Evolutionary conservation across 2,797 vertebrate genomes (phyloP).

Genomic region (Synaphobranchus kaupii): DNA sequence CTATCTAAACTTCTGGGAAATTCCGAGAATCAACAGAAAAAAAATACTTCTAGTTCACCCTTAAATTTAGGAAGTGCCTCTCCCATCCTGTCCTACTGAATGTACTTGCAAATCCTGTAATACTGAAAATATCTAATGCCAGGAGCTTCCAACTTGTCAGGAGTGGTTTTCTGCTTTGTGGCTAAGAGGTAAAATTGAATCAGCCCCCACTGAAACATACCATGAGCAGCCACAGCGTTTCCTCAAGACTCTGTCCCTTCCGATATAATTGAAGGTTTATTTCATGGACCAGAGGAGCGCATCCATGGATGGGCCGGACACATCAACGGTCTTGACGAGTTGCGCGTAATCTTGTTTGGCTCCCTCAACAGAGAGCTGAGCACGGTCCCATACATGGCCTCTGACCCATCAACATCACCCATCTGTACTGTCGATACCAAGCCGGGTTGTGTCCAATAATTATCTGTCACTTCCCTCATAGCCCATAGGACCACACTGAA

Average conservation of each 20-base stretch:
- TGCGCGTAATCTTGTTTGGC: not conserved
- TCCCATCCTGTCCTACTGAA: not conserved
- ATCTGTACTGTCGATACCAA: not conserved
- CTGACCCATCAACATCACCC: not conserved
- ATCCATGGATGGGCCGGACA: not conserved
- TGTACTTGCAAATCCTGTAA: not conserved
- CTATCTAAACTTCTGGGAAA: slow-evolving; percentile 8
- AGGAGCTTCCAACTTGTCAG: not conserved
- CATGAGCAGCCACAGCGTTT: not conserved
- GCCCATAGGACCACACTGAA: not conserved
- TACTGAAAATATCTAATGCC: not conserved
- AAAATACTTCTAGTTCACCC: not conserved
- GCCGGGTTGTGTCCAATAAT: not conserved
- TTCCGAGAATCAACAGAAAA: not conserved
- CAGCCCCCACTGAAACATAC: not conserved
- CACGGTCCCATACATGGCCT: not conserved
- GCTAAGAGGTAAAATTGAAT: not conserved
- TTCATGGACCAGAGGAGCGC: slow-evolving; percentile 5
- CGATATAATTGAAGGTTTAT: slow-evolving; percentile 8
- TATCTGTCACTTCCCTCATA: not conserved
- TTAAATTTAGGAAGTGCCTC: not conserved
- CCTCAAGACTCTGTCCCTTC: not conserved
- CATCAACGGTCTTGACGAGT: not conserved
- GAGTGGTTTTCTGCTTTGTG: not conserved
- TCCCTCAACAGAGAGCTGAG: not conserved